These are phyloP conservation scores for Poecile montanus DNA, from an alignment of 2,797 vertebrate species.

Conservation along the genomic window DNA sequence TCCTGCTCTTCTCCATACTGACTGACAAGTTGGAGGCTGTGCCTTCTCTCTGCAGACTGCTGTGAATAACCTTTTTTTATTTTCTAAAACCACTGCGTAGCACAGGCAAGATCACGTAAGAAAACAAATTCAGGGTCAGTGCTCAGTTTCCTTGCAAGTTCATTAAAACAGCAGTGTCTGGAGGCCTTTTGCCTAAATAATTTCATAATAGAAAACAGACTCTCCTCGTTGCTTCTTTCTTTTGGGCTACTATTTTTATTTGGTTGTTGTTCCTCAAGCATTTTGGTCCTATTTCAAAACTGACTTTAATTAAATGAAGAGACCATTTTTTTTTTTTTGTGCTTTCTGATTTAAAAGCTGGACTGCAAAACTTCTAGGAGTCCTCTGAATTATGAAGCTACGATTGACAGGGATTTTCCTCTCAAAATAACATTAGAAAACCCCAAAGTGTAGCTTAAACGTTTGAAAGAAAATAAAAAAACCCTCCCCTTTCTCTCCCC, in stretches of 20 bases:
- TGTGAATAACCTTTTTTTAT: background rate
- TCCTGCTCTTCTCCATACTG: background rate
- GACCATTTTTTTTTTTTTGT: background rate
- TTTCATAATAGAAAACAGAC: conserved; percentile 72
- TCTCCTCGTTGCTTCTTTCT: conserved; percentile 55
- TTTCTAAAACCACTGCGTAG: background rate
- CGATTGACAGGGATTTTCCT: background rate
- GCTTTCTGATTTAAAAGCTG: conserved; percentile 57
- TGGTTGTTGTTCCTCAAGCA: conserved; percentile 65
- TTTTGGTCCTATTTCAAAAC: conserved; percentile 71
- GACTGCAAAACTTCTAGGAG: conserved; percentile 22
- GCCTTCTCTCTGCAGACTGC: background rate
- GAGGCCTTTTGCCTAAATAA: conserved; percentile 51
- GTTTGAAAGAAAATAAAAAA: conserved; percentile 5
- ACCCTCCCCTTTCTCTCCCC: background rate
- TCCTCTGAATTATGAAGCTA: conserved; percentile 35
- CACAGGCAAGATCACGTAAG: background rate
- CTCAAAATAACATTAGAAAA: background rate
- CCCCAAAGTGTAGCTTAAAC: background rate
- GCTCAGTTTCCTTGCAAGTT: conserved; percentile 6
- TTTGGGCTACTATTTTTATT: conserved; percentile 75
- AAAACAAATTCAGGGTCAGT: conserved; percentile 16
- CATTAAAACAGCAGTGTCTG: conserved; percentile 13
- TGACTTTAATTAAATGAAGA: conserved; percentile 53
- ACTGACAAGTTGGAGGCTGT: background rate